Conservation (phyloP, 2,888 invertebrate genomes). For the Serripes groenlandicus region DNA sequence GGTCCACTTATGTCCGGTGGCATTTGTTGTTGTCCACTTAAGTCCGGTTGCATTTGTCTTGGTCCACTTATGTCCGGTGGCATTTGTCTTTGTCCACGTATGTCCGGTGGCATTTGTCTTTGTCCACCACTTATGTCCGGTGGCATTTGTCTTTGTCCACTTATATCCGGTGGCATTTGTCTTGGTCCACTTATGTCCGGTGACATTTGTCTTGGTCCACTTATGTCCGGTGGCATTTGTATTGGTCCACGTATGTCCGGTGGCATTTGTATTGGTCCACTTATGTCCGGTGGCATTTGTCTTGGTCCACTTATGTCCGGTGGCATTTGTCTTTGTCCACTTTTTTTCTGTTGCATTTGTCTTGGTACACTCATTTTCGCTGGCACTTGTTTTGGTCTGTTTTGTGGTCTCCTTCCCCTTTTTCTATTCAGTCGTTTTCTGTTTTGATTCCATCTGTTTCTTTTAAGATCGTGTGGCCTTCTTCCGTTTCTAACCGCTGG, state of each 20-base stretch:
- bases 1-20: too few relatives aligned
- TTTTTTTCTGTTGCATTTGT: not conserved
- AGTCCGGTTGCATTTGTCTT: too few relatives aligned
- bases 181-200: too few relatives aligned
- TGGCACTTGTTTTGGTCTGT: not conserved
- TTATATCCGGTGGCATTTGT: too few relatives aligned
- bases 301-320: not conserved
- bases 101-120: not conserved
- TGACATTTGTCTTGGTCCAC: too few relatives aligned
- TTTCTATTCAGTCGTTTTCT: not conserved
- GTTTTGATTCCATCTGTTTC: not conserved
- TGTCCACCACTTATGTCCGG: not conserved
- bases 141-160: not conserved
- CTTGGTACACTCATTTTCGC: not conserved
- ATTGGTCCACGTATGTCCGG: too few relatives aligned
- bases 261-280: too few relatives aligned
- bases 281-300: too few relatives aligned
- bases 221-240: too few relatives aligned
- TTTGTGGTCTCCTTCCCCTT: not conserved
- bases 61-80: not conserved
- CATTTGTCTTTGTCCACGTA: not conserved
- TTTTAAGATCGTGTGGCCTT: not conserved
- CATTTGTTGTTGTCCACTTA: too few relatives aligned
- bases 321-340: not conserved
- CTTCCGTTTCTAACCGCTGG: not conserved